A percentile compares a stretch with the other conserved stretches of the same genome.
phyloP scores from a whole-genome alignment of 2,113 vertebrate genomes.

The Zonotrichia leucophrys region DNA sequence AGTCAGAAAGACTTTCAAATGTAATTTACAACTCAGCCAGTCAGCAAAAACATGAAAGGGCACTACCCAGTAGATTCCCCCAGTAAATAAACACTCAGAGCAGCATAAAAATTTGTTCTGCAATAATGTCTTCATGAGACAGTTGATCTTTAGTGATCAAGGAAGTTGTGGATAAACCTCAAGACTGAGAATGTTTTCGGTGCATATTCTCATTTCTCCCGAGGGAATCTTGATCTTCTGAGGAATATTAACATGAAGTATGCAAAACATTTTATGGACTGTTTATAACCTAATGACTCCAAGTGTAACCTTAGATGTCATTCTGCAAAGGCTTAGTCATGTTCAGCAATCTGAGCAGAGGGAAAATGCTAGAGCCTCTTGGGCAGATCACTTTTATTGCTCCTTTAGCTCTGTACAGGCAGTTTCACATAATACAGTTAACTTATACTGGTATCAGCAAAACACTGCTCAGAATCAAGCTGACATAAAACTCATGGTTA shows the following conservation, averaged over 20 bases:
- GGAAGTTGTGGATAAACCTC: constrained; percentile 35
- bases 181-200: constrained; percentile 34
- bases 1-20: background rate
- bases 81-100: background rate
- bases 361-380: background rate
- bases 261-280: constrained; percentile 21
- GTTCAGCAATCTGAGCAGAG: background rate
- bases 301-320: constrained; percentile 31
- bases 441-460: background rate
- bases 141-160: constrained; percentile 2
- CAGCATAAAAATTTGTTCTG: background rate
- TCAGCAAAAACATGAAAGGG: background rate
- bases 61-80: background rate
- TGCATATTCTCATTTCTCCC: constrained; percentile 45
- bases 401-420: background rate
- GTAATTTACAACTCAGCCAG: background rate
- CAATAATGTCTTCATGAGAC: background rate
- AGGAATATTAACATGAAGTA: constrained; percentile 29
- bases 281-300: constrained; percentile 45
- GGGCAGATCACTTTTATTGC: background rate
- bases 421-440: background rate
- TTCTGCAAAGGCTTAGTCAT: background rate
- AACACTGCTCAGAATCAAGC: background rate
- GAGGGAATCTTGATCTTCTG: constrained; percentile 23
- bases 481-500: background rate